Evolutionary conservation across 2,888 invertebrate species (phyloP), one percentile per base, ranked within the genome.

Genomic region (Camponotus fellah): DNA sequence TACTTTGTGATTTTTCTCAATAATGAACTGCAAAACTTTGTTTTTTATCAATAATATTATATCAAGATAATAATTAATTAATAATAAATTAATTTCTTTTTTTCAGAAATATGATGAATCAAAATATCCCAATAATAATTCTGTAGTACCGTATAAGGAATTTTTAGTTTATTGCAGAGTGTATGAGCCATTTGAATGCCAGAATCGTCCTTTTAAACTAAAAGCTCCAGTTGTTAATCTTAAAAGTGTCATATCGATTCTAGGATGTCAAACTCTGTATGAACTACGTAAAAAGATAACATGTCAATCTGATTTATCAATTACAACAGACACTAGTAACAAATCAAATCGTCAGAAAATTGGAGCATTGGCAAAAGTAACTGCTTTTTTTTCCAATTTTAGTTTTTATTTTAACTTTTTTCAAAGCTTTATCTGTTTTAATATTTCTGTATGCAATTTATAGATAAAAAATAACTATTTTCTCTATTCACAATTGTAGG

Each of bases 271-370:
- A 93, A 95, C 95, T 37, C 95, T 99, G 86, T 95, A 96, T n/a
- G 96, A 96, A 68, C 95, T 99, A 58, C 96, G 97, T 3, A 98
- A 98, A 92, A 96, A 96, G 88, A 96, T 99, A 87, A 95, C 95
- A 26, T 99, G 99, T 93, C 94, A 96, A 71, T 96, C 97, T 87
- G 98, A 98, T 94, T 93, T 95, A 32, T 96, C 96, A 81, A 95
- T 96, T 87, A 95, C 96, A 32, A 95, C 95, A 53, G 97, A 97
- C 92, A 95, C 96, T 0, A 96, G 97, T 85, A 91, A 95, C 4
- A 92, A 95, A 65, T 96, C 96, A 0, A 92, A 95, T 34, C 43
- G 12, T 43, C 85, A 89, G 3, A 92, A 92, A 0, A 56, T 91
- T 8, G 91, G 92, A 49, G 82, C 80, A 10, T 83, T 90, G 75